Conservation (phyloP, 2,888 invertebrate species). For the Caenorhabditis imperialis region DNA sequence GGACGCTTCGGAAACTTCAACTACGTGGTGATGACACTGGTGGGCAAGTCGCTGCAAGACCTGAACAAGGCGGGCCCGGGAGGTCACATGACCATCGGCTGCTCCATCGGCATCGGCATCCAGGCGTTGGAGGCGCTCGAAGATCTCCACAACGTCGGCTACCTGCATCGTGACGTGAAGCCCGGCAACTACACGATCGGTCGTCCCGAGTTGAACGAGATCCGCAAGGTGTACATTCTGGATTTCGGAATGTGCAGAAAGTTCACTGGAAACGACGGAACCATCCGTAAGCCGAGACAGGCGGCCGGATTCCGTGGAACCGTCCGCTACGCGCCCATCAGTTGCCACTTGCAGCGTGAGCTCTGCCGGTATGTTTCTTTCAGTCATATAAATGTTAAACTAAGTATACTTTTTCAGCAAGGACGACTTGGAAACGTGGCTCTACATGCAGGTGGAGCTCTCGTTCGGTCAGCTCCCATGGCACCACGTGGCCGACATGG, state of each 20-base stretch:
- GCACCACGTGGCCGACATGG: conserved; percentile 71
- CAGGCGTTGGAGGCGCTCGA: conserved; percentile 63
- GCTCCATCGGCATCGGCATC: conserved; percentile 61
- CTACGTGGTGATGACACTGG: conserved; percentile 74
- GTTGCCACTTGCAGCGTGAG: too few species aligned
- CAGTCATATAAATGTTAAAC: too few species aligned
- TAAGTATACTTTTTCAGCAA: conserved; percentile 34
- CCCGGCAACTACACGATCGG: conserved; percentile 66
- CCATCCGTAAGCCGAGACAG: too few species aligned
- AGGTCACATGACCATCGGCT: conserved; percentile 65
- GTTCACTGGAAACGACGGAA: conserved; percentile 53
- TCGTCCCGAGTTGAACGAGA: conserved; percentile 58
- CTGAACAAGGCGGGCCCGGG: conserved; percentile 62
- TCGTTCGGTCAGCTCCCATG: conserved; percentile 68
- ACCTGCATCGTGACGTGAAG: conserved; percentile 65
- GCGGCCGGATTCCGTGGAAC: too few species aligned
- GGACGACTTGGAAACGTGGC: conserved; percentile 68
- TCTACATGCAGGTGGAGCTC: conserved; percentile 70
- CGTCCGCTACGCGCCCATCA: too few species aligned
- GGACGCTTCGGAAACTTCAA: conserved; percentile 72
- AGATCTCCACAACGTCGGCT: conserved; percentile 73
- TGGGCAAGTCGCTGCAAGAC: conserved; percentile 73
- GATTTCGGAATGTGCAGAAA: conserved; percentile 66
- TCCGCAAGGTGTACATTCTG: conserved; percentile 67
- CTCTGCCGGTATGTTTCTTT: neutral